phyloP scores from a whole-genome alignment of 2,113 vertebrate genomes.

The Bolborhynchus lineola region DNA sequence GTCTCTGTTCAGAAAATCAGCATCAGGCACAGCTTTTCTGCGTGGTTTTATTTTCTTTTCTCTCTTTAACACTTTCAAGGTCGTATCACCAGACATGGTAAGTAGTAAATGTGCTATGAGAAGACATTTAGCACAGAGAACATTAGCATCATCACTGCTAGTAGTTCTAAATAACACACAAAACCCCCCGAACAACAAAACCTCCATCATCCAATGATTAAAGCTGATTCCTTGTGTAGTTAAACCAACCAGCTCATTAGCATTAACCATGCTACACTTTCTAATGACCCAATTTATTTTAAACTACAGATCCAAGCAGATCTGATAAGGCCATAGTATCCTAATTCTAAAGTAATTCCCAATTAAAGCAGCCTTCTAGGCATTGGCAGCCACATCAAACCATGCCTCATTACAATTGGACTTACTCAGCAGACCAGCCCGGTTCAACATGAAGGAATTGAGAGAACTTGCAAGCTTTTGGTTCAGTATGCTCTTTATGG shows the following conservation, averaged over 20 bases:
- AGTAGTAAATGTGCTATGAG: not conserved
- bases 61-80: not conserved
- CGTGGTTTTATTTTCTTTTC: not conserved
- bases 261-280: not conserved
- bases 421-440: not conserved
- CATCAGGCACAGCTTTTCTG: not conserved
- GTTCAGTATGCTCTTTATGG: not conserved
- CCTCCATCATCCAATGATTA: not conserved
- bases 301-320: not conserved
- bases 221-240: slow-evolving; percentile 36
- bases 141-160: not conserved
- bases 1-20: not conserved
- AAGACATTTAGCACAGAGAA: not conserved
- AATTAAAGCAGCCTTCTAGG: not conserved
- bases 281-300: slow-evolving; percentile 47
- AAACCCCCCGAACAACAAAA: not conserved
- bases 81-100: not conserved
- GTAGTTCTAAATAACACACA: not conserved
- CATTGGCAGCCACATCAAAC: not conserved
- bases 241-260: slow-evolving; percentile 2
- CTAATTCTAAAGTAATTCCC: not conserved
- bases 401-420: not conserved
- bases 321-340: not conserved
- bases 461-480: not conserved
- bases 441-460: not conserved